Percentiles rank a stretch among this genome's conserved stretches.
phyloP scores from a whole-genome alignment of 2,113 vertebrate species.

The Gallinago media region DNA sequence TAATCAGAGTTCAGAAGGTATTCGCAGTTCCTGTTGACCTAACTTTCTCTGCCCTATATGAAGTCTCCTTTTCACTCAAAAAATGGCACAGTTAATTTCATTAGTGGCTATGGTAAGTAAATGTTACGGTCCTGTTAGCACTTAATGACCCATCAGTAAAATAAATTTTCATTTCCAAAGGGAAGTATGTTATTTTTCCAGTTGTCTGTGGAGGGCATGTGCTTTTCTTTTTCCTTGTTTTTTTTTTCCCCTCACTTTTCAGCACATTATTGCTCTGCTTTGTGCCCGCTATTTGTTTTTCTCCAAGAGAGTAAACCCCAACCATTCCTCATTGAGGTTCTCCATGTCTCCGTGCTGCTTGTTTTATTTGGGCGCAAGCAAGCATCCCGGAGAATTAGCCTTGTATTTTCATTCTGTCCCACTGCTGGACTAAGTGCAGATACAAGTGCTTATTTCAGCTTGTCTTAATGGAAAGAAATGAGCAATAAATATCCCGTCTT shows the following conservation, averaged over 20 bases:
- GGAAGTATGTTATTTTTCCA: neutral
- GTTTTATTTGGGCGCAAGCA: neutral
- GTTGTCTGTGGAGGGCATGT: neutral
- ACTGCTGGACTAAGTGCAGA: neutral
- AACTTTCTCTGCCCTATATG: neutral
- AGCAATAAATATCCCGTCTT: neutral
- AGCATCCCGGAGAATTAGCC: neutral
- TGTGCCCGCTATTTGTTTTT: neutral
- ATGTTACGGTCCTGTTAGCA: neutral
- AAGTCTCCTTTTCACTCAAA: neutral
- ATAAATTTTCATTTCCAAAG: neutral
- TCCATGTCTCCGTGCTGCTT: neutral
- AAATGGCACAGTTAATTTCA: neutral
- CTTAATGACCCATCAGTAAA: neutral
- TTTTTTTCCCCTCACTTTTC: neutral
- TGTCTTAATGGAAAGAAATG: neutral
- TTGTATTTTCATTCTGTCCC: neutral
- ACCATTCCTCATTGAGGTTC: neutral
- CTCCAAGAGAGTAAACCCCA: neutral
- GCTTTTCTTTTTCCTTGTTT: neutral
- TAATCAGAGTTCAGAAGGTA: neutral
- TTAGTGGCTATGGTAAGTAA: neutral
- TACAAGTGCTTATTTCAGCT: neutral
- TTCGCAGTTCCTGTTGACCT: neutral
- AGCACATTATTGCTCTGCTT: neutral